Evolutionary conservation across 2,797 vertebrate species (phyloP).

Genomic region (Prunella strophiata): DNA sequence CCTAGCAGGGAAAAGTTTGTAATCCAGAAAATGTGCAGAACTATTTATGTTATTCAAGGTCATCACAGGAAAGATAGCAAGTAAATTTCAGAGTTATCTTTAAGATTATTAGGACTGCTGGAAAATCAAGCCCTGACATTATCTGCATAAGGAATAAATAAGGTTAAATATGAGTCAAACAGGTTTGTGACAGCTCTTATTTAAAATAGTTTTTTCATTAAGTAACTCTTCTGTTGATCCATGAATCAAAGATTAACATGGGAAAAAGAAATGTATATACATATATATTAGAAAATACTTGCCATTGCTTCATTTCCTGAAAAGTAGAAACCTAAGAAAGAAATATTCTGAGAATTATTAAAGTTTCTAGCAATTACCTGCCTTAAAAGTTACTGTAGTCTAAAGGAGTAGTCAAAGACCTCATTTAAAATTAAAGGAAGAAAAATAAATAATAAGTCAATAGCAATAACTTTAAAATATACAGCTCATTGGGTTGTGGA

Average conservation of each 20-base stretch:
- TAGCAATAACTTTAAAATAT: neutral
- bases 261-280: neutral
- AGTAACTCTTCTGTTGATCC: neutral
- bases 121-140: constrained; percentile 18
- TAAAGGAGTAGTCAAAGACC: neutral
- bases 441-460: neutral
- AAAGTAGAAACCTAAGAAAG: neutral
- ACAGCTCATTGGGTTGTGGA: rapidly evolving
- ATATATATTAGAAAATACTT: neutral
- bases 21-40: neutral
- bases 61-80: constrained; percentile 3
- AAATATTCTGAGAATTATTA: neutral
- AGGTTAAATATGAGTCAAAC: neutral
- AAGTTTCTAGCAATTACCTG: neutral
- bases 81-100: constrained; percentile 38
- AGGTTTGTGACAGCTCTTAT: constrained; percentile 4
- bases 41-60: neutral
- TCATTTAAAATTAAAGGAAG: neutral
- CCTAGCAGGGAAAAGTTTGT: neutral
- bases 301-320: neutral
- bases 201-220: constrained; percentile 14
- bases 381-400: neutral
- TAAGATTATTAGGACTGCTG: constrained; percentile 23
- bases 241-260: neutral
- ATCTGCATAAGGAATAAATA: neutral